Base-by-base conservation (phyloP, 2,797 vertebrate species). In the Enoplosus armatus region DNA sequence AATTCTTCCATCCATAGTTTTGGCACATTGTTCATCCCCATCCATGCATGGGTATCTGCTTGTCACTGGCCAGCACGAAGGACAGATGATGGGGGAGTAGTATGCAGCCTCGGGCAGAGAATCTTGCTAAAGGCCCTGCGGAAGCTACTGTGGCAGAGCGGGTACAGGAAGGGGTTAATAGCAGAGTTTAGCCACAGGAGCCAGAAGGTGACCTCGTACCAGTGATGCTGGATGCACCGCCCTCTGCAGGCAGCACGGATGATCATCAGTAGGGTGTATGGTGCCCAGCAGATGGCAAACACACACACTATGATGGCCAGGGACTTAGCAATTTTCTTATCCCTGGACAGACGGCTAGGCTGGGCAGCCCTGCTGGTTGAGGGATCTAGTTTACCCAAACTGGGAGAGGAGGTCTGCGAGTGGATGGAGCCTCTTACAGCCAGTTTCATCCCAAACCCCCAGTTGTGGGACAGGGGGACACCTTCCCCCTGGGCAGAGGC, bases 151-250 rank as follows among this genome's bases (percentile, higher is more conserved):
- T 98, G 97, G 79, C 97, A 99, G 58, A 98, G 90, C 0, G 97
- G 95, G 74, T 98, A 98, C 15, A 98, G 93, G 91, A 98, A 94
- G 0, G 97, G 97, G 77, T 98, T 98, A 68, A 97, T 80, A 55
- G 95, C 95, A 0, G 97, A 98, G 93, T 98, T 98, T 71, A 97
- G 84, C 97, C 97, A 98, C 87, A 97, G 95, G 89, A 98, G 95
- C 97, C 97, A 98, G 95, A 98, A 97, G 3, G 95, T 94, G 87
- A 96, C 87, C 85, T 96, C 94, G 27, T 97, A 97, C 92, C 94
- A 92, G 72, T 83, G 82, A 82, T 94, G 91, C 78, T 93, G 93
- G 77, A 94, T 87, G 88, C 95, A 97, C 79, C 87, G 92, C 62
- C 95, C 91, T 90, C 90, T 94, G 66, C 95, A 96, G 80, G 88